Conservation (phyloP, 2,113 vertebrate genomes). For the Gracilinanus agilis region DNA sequence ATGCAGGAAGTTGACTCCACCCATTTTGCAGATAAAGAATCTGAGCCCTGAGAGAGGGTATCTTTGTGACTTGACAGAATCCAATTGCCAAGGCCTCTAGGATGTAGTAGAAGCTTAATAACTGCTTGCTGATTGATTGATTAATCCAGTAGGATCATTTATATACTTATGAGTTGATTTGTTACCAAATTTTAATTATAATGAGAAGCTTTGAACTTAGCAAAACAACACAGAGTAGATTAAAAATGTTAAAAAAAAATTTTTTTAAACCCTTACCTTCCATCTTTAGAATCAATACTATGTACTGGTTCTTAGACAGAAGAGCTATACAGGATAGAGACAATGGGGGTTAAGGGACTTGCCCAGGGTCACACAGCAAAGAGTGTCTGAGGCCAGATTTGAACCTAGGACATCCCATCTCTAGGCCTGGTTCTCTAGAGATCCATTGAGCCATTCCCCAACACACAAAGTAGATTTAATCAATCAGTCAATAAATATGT, state of each 20-base stretch:
- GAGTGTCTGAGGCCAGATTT: no score
- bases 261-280: no score
- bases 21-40: conserved; percentile 18
- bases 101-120: neutral
- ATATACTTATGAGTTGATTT: neutral
- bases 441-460: no score
- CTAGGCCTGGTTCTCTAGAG: no score
- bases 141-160: neutral
- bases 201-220: neutral
- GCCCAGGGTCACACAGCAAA: no score
- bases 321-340: no score
- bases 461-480: neutral
- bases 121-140: neutral
- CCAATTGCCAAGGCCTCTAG: neutral
- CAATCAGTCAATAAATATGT: neutral
- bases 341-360: no score
- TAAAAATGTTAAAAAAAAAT: no score
- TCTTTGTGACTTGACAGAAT: neutral
- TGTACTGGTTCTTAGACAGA: no score
- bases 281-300: no score
- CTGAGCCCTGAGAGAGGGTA: neutral
- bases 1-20: conserved; percentile 8
- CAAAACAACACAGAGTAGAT: neutral
- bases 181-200: neutral
- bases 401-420: no score